Evolutionary conservation across 2,113 vertebrate species (phyloP).

Genomic region (Labeo rohita): DNA sequence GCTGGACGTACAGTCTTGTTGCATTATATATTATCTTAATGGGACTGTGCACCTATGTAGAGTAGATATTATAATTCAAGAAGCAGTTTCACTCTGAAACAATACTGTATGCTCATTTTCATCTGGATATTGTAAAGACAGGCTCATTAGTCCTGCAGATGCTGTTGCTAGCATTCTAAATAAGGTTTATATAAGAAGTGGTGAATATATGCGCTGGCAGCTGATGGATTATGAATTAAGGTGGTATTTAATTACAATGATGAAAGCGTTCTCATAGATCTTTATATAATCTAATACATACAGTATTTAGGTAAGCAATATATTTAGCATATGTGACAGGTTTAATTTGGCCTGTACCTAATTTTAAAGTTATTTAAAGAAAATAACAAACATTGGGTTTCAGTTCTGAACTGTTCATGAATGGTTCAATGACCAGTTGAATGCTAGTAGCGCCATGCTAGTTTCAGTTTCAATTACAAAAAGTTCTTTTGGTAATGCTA

Average conservation of each 20-base stretch:
- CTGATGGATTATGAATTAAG: background rate
- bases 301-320: background rate
- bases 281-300: background rate
- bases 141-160: background rate
- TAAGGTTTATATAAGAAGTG: background rate
- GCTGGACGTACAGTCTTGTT: background rate
- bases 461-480: background rate
- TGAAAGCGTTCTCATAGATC: background rate
- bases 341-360: background rate
- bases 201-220: background rate
- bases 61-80: background rate
- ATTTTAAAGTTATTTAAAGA: background rate
- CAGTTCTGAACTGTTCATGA: background rate
- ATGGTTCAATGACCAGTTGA: background rate
- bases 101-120: background rate
- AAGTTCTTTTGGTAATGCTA: background rate
- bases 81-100: background rate
- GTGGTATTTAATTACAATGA: background rate
- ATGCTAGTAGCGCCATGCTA: background rate
- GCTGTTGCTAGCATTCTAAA: background rate
- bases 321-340: background rate
- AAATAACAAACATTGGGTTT: background rate
- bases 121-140: background rate
- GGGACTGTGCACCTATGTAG: conserved; percentile 3
- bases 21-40: conserved; percentile 31